These are phyloP conservation scores for Drosophila imparisetae DNA, from an alignment of 2,888 invertebrate species.

Conservation along the genomic window DNA sequence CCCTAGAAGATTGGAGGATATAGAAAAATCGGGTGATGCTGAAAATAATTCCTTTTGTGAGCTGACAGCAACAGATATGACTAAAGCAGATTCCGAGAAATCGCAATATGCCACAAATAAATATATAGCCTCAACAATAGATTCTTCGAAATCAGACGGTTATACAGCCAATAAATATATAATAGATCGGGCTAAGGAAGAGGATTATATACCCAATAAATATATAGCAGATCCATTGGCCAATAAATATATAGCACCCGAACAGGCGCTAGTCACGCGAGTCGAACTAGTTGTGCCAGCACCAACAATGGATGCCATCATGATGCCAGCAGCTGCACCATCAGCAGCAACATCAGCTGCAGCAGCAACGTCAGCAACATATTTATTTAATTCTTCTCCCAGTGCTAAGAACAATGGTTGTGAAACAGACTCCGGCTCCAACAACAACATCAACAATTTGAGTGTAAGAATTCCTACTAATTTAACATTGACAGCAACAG, in stretches of 20 bases:
- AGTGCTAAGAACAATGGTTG: constrained; percentile 73
- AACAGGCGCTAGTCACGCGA: constrained; percentile 71
- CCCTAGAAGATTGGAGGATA: background rate
- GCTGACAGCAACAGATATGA: background rate
- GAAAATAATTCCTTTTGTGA: background rate
- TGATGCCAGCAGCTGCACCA: background rate
- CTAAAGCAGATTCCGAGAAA: background rate
- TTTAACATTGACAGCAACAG: constrained; percentile 46
- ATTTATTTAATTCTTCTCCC: constrained; percentile 36
- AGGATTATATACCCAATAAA: background rate
- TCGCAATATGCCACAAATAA: background rate
- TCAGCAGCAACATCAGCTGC: background rate
- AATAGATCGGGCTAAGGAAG: background rate
- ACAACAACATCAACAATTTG: constrained; percentile 22
- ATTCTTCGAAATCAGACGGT: background rate
- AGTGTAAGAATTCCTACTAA: constrained; percentile 68
- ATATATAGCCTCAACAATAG: background rate
- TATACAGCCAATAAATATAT: background rate
- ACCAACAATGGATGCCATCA: constrained; percentile 17
- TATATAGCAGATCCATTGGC: background rate
- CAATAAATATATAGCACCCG: constrained; percentile 59
- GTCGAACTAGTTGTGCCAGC: constrained; percentile 74
- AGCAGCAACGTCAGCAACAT: constrained; percentile 10
- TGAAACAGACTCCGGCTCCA: constrained; percentile 67
- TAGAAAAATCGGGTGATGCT: background rate